Evolutionary conservation across 2,888 invertebrate species (phyloP).

Genomic region (Allophyes oxyacanthae): DNA sequence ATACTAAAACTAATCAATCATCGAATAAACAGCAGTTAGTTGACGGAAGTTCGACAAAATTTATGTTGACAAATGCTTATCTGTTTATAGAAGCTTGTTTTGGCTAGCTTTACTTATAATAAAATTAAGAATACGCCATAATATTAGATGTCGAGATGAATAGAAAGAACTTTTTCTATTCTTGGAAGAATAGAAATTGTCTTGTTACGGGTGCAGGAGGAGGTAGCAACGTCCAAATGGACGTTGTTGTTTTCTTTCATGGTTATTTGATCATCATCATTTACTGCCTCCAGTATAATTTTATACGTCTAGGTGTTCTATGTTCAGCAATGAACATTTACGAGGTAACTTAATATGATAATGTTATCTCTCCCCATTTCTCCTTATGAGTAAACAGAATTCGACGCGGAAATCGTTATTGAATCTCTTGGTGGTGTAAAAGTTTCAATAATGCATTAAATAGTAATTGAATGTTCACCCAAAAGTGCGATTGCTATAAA

Average conservation of each 20-base stretch:
- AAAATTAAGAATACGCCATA: no score
- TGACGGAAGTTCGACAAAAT: conserved; percentile 18
- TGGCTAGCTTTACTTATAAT: no score
- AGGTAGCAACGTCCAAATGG: no score
- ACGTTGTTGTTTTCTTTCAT: no score
- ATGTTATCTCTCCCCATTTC: no score
- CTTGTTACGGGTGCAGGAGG: no score
- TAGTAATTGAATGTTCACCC: conserved; percentile 36
- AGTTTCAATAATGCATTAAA: conserved; percentile 45
- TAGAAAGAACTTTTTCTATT: no score
- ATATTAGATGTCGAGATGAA: no score
- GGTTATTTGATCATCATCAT: no score
- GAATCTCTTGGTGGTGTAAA: conserved; percentile 4
- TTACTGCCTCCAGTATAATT: no score
- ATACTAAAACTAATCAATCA: conserved; percentile 36
- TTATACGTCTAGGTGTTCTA: background rate
- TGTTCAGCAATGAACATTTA: conserved; percentile 23
- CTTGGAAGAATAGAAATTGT: no score
- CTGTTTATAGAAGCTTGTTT: background rate
- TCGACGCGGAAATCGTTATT: conserved; percentile 32
- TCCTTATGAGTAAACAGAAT: conserved; percentile 25
- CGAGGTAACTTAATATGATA: conserved; percentile 9
- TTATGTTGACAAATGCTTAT: conserved; percentile 23
- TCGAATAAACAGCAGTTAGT: conserved; percentile 8
- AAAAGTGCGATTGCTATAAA: conserved; percentile 12